Evolutionary conservation across 35 echinoderm and acorn worm genomes (phyloP).

Genomic region (Amphiura filiformis): DNA sequence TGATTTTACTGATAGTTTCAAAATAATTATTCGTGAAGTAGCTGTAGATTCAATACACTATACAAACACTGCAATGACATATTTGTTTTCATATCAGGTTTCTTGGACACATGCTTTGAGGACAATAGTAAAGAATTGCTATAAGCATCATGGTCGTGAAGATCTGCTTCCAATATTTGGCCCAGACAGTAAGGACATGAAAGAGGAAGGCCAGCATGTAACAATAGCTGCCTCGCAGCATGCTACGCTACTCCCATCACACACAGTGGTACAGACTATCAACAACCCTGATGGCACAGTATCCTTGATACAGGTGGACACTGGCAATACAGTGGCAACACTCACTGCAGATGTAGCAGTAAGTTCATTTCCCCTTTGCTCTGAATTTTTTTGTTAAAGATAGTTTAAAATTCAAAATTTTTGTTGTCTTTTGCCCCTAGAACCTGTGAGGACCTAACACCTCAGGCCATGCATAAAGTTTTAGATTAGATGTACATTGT

Average conservation of each 20-base stretch:
- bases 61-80: too few species aligned
- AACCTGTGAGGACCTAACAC: too few species aligned
- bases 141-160: conserved; percentile 74
- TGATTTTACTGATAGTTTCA: too few species aligned
- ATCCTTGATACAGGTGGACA: conserved; percentile 93
- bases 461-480: too few species aligned
- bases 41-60: too few species aligned
- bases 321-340: conserved; percentile 87
- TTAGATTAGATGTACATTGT: too few species aligned
- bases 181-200: too few species aligned
- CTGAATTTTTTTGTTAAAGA: too few species aligned
- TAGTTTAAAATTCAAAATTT: too few species aligned
- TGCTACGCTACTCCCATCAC: conserved; percentile 72
- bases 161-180: conserved; percentile 80
- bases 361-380: too few species aligned
- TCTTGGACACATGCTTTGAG: conserved; percentile 97
- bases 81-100: conserved; percentile 63
- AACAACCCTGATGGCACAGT: conserved; percentile 94
- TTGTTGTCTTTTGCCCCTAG: too few species aligned
- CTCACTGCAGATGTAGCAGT: conserved; percentile 86
- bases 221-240: conserved; percentile 2
- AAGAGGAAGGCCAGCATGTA: conserved; percentile 36
- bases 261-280: conserved; percentile 93
- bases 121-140: conserved; percentile 89
- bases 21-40: too few species aligned